These are phyloP conservation scores for Lanius collurio DNA, from an alignment of 2,113 vertebrate genomes.

Conservation along the genomic window DNA sequence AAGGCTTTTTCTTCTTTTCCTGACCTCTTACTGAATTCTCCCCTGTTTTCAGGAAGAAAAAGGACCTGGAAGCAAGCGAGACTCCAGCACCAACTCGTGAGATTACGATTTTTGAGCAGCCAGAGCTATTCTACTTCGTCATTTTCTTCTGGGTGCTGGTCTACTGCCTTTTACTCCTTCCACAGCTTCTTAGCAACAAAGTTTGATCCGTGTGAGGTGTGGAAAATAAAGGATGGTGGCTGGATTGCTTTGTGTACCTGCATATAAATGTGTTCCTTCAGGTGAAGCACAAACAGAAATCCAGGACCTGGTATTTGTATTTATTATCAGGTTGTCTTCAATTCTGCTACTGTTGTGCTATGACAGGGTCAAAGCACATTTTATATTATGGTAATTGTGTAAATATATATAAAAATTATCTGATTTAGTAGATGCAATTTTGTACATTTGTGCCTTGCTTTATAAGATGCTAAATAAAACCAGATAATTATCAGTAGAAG, in stretches of 20 bases:
- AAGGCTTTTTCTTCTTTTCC: neutral
- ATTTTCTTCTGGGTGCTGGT: conserved; percentile 88
- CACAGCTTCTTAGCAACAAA: conserved; percentile 78
- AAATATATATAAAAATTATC: conserved; percentile 44
- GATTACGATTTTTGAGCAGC: conserved; percentile 44
- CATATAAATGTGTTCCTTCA: conserved; percentile 3
- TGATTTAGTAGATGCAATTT: conserved; percentile 22
- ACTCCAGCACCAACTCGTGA: neutral
- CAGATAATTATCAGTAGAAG: conserved; percentile 3
- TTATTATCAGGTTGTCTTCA: conserved; percentile 27
- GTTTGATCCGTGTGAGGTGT: conserved; percentile 49
- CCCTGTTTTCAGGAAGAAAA: conserved; percentile 63
- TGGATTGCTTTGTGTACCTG: conserved; percentile 24
- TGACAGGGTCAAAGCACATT: conserved; percentile 20
- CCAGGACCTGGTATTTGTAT: conserved; percentile 2
- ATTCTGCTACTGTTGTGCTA: conserved; percentile 26
- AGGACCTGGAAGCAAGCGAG: conserved; percentile 34
- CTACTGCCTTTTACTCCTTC: conserved; percentile 90
- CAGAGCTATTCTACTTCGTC: conserved; percentile 80
- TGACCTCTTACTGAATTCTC: neutral
- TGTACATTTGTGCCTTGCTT: conserved; percentile 67
- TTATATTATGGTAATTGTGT: conserved; percentile 31
- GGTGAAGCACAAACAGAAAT: conserved; percentile 37
- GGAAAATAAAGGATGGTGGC: conserved; percentile 61
- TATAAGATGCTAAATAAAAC: conserved; percentile 43